phyloP scores from a whole-genome alignment of 2,113 vertebrate species.

The Aramus guarauna region DNA sequence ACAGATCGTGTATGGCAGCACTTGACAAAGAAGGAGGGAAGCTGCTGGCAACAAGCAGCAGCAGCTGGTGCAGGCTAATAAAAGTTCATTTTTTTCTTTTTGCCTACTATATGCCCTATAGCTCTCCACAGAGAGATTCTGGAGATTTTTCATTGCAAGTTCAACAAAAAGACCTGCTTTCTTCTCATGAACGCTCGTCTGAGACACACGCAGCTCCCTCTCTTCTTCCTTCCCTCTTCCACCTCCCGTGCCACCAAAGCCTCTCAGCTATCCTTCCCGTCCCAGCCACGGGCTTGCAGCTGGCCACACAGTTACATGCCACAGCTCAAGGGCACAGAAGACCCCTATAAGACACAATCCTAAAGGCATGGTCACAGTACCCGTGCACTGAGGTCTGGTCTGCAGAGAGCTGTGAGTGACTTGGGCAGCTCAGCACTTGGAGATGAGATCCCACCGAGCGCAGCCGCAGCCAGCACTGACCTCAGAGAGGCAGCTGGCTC shows the following conservation, averaged over 20 bases:
- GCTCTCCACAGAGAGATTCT: neutral
- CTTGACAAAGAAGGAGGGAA: neutral
- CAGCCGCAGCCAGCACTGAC: neutral
- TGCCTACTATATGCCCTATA: neutral
- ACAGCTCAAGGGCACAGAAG: neutral
- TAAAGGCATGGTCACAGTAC: neutral
- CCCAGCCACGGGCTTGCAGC: neutral
- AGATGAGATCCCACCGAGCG: neutral
- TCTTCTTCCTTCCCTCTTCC: too few relatives aligned
- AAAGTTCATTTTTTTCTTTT: neutral
- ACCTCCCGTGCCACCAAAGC: neutral
- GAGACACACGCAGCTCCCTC: neutral
- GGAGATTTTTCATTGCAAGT: neutral
- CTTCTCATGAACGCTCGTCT: neutral
- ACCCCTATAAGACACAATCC: neutral
- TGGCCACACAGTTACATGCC: neutral
- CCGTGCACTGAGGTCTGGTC: neutral
- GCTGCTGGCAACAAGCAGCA: slow-evolving; percentile 11
- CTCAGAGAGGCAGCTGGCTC: neutral
- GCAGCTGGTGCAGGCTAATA: neutral
- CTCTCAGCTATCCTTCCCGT: neutral
- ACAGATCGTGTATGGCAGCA: neutral
- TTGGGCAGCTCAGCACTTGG: neutral
- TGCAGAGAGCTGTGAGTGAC: neutral
- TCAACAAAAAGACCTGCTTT: neutral